These are phyloP conservation scores for Turritopsis rubra DNA, from an alignment of 30 jellyfish, hydroid and myxozoan genomes.

Conservation along the genomic window DNA sequence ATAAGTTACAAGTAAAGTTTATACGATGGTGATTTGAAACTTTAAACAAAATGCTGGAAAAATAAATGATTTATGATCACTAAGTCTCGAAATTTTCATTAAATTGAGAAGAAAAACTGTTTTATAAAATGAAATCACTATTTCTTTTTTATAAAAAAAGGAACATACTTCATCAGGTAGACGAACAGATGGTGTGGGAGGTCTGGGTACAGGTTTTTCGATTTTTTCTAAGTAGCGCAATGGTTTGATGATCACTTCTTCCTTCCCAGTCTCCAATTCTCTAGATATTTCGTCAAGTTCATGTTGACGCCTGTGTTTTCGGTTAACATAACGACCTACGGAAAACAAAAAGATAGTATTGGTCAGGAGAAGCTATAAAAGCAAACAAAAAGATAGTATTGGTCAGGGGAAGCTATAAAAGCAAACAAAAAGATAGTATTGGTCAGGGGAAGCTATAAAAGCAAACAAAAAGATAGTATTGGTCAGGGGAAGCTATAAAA, in stretches of 20 bases:
- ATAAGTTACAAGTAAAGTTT: neutral
- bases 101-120: neutral
- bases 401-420: too few species aligned
- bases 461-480: too few species aligned
- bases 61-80: neutral
- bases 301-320: conserved; percentile 71
- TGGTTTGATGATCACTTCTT: conserved; percentile 68
- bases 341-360: neutral
- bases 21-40: neutral
- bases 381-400: too few species aligned
- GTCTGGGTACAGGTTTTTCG: conserved; percentile 95
- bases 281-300: conserved; percentile 78
- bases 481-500: too few species aligned
- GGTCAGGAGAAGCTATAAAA: neutral
- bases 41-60: neutral
- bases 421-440: too few species aligned
- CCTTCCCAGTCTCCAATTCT: conserved; percentile 64
- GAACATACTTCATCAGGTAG: conserved; percentile 69
- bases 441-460: too few species aligned
- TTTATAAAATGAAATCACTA: too few species aligned
- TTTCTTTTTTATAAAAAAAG: too few species aligned
- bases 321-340: conserved; percentile 64
- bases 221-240: conserved; percentile 64
- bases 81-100: neutral
- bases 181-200: conserved; percentile 92